Evolutionary conservation across 2,113 vertebrate species (phyloP).

Genomic region (Plotosus lineatus): DNA sequence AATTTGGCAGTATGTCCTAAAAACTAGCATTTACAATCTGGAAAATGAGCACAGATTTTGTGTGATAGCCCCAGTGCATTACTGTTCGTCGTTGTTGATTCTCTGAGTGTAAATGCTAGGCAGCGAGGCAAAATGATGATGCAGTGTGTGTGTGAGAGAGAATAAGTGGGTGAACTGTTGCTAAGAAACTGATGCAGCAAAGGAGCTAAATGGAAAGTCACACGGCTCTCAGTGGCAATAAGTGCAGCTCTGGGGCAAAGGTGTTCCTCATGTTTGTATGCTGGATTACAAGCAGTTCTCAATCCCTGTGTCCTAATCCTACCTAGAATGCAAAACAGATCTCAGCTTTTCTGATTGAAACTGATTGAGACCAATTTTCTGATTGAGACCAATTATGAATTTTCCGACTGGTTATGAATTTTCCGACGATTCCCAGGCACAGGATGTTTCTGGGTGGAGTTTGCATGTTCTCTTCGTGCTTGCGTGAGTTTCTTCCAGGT

Average conservation of each 20-base stretch:
- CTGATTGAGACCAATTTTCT: no score
- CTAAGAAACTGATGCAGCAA: conserved; percentile 41
- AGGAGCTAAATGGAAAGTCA: conserved; percentile 39
- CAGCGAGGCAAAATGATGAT: conserved; percentile 25
- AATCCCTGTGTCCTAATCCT: background rate
- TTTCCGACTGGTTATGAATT: background rate
- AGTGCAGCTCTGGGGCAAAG: background rate
- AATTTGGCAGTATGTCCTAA: background rate
- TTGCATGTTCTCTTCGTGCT: no score
- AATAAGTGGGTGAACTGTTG: conserved; percentile 36
- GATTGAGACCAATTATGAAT: background rate
- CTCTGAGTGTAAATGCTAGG: conserved; percentile 34
- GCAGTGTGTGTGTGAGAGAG: conserved; percentile 20
- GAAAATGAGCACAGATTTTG: conserved; percentile 10
- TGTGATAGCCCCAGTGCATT: background rate
- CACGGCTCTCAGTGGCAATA: conserved; percentile 24
- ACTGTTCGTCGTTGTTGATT: conserved; percentile 15
- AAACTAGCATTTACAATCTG: background rate
- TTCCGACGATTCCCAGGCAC: no score
- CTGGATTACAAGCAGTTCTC: background rate
- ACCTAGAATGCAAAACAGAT: conserved; percentile 7
- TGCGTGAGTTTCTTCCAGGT: no score
- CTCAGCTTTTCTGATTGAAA: no score
- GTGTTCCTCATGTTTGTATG: background rate
- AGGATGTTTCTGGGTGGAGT: no score